Conservation (phyloP, 2,113 vertebrate species). For the Scatophagus argus region DNA sequence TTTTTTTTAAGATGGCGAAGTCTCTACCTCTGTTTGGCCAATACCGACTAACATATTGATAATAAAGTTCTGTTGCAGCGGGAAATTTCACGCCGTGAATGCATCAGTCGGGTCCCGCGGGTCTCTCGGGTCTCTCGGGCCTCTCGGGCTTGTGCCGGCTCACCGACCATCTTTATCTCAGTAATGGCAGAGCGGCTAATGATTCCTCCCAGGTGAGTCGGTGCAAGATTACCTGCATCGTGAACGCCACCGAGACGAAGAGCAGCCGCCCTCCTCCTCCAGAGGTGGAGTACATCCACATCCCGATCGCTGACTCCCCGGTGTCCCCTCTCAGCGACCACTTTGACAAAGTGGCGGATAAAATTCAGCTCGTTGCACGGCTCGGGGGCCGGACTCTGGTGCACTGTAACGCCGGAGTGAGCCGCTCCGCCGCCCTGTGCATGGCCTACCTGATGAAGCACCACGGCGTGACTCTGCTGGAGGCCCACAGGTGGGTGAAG, state of each 20-base stretch:
- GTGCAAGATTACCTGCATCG: conserved; percentile 77
- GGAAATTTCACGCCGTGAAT: neutral
- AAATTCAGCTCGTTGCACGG: conserved; percentile 21
- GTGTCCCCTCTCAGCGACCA: conserved; percentile 63
- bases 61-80: neutral
- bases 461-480: conserved; percentile 61
- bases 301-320: conserved; percentile 78
- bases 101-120: conserved; percentile 22
- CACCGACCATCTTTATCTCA: conserved; percentile 81
- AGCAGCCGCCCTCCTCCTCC: conserved; percentile 4
- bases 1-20: too few species aligned
- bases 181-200: conserved; percentile 71
- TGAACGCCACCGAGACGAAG: conserved; percentile 71
- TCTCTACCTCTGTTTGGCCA: too few species aligned
- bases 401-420: conserved; percentile 85
- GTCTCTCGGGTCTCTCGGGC: conserved; percentile 51
- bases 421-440: conserved; percentile 83
- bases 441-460: conserved; percentile 83
- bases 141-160: conserved; percentile 78
- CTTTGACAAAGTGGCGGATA: conserved; percentile 80
- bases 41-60: too few species aligned
- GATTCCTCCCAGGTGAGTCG: conserved; percentile 58
- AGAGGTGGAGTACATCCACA: conserved; percentile 73
- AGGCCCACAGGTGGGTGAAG: conserved; percentile 77
- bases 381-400: conserved; percentile 74